phyloP scores from a whole-genome alignment of 35 echinoderm and acorn worm genomes.

The Hemicentrotus pulcherrimus region DNA sequence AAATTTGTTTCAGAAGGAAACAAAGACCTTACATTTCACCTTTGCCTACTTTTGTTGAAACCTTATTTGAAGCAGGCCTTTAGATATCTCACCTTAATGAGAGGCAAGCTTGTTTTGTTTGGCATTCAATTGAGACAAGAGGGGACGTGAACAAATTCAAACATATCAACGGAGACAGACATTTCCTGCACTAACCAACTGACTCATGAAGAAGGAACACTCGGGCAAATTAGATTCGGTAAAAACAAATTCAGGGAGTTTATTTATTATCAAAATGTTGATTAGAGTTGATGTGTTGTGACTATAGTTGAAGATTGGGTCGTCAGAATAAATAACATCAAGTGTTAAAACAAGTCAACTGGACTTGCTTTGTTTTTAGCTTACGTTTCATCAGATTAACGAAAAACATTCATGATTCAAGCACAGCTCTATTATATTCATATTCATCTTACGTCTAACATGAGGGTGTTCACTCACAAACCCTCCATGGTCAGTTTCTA shows the following conservation, averaged over 20 bases:
- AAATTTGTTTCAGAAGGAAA: no score
- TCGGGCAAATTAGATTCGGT: not conserved
- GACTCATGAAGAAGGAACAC: not conserved
- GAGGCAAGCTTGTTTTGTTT: not conserved
- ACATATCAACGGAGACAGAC: not conserved
- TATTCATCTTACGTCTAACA: no score
- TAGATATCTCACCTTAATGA: not conserved
- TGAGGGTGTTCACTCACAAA: no score
- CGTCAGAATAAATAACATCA: not conserved
- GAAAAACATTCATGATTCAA: no score
- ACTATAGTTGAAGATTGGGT: not conserved
- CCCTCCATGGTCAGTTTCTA: no score
- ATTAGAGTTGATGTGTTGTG: not conserved
- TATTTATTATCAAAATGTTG: not conserved
- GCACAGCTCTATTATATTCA: no score
- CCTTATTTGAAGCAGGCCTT: no score
- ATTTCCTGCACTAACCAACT: not conserved
- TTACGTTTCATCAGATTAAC: no score
- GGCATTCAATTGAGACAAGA: not conserved
- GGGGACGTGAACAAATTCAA: not conserved
- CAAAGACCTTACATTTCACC: no score
- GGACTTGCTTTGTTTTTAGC: no score
- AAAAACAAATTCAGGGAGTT: not conserved
- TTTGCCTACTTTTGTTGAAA: no score
- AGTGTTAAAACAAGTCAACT: no score